Evolutionary conservation across 2,888 invertebrate species (phyloP).

Genomic region (Agrochola macilenta): DNA sequence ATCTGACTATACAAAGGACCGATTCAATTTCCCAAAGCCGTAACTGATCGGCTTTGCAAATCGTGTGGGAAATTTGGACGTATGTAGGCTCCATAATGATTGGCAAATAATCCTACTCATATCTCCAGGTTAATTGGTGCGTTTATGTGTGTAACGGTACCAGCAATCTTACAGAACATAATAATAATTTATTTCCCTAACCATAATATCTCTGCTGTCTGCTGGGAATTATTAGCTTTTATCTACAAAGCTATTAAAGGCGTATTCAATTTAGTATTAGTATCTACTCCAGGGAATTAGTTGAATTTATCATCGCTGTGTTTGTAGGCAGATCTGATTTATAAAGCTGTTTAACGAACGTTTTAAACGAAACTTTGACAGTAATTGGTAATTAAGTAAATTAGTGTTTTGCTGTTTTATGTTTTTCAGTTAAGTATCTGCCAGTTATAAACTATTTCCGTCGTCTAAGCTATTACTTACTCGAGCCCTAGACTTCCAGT

Average conservation of each 20-base stretch:
- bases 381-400: conserved; percentile 14
- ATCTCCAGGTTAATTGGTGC: conserved; percentile 49
- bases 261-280: conserved; percentile 59
- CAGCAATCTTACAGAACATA: conserved; percentile 45
- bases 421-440: not conserved
- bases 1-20: not conserved
- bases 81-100: conserved; percentile 20
- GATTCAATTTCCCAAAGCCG: conserved; percentile 13
- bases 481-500: not conserved
- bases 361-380: conserved; percentile 16
- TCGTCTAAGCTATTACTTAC: not conserved
- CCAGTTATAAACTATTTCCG: not conserved
- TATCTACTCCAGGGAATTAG: conserved; percentile 53
- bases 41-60: conserved; percentile 32
- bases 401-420: not conserved
- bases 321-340: conserved; percentile 41
- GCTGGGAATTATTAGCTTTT: conserved; percentile 56
- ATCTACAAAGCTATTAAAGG: conserved; percentile 59
- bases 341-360: conserved; percentile 34
- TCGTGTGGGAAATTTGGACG: conserved; percentile 13
- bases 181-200: conserved; percentile 53
- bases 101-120: conserved; percentile 38
- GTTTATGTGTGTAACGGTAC: conserved; percentile 53
- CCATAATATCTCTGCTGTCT: conserved; percentile 56
- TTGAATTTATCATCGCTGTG: conserved; percentile 54